Evolutionary conservation across 2,797 vertebrate genomes (phyloP), one percentile per base, ranked within the genome.

Genomic region (Salmo trutta): DNA sequence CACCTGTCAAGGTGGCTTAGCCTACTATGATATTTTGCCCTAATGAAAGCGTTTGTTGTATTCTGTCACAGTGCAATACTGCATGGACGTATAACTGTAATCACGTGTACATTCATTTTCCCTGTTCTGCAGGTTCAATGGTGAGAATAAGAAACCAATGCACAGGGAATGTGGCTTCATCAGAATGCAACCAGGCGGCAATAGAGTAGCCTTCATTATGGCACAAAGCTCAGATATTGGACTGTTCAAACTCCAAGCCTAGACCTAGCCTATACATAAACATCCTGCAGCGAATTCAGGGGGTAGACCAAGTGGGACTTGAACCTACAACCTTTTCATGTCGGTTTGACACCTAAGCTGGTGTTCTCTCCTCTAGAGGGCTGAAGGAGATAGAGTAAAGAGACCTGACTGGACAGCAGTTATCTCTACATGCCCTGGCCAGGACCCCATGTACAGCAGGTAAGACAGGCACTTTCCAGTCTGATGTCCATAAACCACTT

Each of bases 311-410:
- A 33, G 33, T 33, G 33, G 33, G 33, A 33, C 5, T 33, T 33
- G 33, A 33, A 33, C 33, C 33, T 33, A 5, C 33, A 33, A 33
- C 33, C 33, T 33, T 33, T 5, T 33, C 33, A 33, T 33, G 33
- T 5, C 33, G 5, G 33, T 33, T 33, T 5, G 5, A 33, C 5
- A 33, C 33, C 31, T 33, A 4, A 33, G 31, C 31, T 33, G 31
- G 4, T 14, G 62, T 69, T 15, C 4, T 8, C 29, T 75, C 59
- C 75, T 71, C 4, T 79, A 31, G 89, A 99, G 98, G 97, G 86
- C 89, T 99, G 75, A 97, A 98, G 84, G 98, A 99, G 86, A 96
- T 99, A 56, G 97, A 98, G 85, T 97, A 99, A 88, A 97, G 98
- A 0, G 96, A 98, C 80, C 93, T 98, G 79, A 93, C 93, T 0